These are phyloP conservation scores for Nyctalus aviator DNA, from an alignment of 2,797 vertebrate genomes.

Conservation along the genomic window DNA sequence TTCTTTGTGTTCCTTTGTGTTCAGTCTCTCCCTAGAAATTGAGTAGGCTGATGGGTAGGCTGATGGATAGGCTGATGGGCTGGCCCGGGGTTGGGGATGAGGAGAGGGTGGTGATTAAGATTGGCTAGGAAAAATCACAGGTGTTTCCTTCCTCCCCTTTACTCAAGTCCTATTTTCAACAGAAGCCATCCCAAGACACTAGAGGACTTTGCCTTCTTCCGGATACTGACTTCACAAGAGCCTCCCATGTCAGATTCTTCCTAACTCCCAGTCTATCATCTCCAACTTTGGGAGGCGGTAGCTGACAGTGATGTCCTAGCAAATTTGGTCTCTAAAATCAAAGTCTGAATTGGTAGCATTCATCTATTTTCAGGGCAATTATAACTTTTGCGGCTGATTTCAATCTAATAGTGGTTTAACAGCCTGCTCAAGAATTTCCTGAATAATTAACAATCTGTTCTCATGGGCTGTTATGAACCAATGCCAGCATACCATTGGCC, in stretches of 20 bases:
- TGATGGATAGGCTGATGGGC: background rate
- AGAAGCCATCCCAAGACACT: background rate
- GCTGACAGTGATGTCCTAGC: background rate
- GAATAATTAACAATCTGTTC: constrained; percentile 29
- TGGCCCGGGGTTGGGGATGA: background rate
- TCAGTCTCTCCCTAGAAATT: background rate
- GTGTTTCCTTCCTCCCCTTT: background rate
- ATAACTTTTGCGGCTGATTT: constrained; percentile 16
- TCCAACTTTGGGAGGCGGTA: background rate
- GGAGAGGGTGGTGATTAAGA: background rate
- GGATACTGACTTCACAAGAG: background rate
- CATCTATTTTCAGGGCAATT: background rate
- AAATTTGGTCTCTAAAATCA: background rate
- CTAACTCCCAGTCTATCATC: background rate
- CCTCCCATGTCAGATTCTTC: background rate
- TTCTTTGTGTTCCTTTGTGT: background rate
- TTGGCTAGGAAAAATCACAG: background rate
- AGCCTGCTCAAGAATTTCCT: constrained; percentile 23
- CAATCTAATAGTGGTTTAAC: constrained; percentile 30
- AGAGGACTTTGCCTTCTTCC: background rate
- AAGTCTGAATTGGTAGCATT: background rate
- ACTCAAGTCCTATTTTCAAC: background rate
- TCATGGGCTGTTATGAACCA: background rate
- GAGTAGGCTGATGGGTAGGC: background rate
- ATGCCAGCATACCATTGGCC: background rate